Evolutionary conservation across 1,140 invertebrate genomes (phyloP).

Genomic region (Rhagoletis pomonella): DNA sequence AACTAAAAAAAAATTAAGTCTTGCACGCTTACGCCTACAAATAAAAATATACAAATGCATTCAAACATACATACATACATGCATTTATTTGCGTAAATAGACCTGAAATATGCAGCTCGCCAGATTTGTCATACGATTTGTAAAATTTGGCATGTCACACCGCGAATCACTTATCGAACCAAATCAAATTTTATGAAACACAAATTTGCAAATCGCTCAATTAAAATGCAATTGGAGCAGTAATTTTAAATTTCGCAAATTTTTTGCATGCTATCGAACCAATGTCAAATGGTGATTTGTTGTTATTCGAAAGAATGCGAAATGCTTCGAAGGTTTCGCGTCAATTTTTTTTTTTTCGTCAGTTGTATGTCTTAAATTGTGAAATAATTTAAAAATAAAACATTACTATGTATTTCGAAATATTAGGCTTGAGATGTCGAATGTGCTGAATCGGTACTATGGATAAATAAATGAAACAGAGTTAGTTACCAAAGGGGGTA

Average conservation of each 20-base stretch:
- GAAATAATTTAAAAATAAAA: no score
- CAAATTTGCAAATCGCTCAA: not conserved
- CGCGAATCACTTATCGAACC: not conserved
- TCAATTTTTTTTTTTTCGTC: not conserved
- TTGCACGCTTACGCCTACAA: no score
- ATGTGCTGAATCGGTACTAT: no score
- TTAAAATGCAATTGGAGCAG: conserved; percentile 26
- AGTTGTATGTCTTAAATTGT: not conserved
- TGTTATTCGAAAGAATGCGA: not conserved
- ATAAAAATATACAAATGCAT: not conserved
- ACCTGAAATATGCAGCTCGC: not conserved
- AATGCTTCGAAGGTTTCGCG: not conserved
- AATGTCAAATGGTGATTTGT: not conserved
- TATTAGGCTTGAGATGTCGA: no score
- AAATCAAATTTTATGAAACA: not conserved
- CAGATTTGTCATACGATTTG: conserved; percentile 11
- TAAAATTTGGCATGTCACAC: not conserved
- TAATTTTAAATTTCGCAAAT: conserved; percentile 3
- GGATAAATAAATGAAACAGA: no score
- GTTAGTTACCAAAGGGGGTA: no score
- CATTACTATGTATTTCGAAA: no score
- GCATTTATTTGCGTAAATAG: not conserved
- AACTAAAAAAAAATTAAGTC: not conserved
- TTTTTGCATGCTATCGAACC: not conserved
- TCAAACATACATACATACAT: not conserved